phyloP scores from a whole-genome alignment of 2,113 vertebrate genomes.

The Nothocercus nigrocapillus region DNA sequence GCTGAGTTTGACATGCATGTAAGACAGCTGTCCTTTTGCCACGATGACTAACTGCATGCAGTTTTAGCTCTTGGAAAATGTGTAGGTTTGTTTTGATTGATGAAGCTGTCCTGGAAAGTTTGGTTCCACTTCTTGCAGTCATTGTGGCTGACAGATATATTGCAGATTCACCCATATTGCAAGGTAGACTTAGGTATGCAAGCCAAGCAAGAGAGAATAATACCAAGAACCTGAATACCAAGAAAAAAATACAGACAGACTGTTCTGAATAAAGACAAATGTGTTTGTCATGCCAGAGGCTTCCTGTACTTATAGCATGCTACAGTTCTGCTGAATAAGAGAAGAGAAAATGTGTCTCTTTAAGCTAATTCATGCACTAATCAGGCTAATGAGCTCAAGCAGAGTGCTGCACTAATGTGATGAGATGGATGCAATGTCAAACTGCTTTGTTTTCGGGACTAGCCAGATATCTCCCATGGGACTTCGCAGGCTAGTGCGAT shows the following conservation, averaged over 20 bases:
- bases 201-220: constrained; percentile 48
- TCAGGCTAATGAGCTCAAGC: neutral
- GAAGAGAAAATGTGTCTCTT: neutral
- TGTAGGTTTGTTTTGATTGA: constrained; percentile 52
- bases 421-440: neutral
- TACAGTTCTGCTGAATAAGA: neutral
- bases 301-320: neutral
- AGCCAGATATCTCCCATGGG: neutral
- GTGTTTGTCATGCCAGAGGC: neutral
- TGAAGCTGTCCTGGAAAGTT: constrained; percentile 58
- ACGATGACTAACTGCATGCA: neutral
- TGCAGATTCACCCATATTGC: constrained; percentile 51
- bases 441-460: neutral
- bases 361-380: neutral
- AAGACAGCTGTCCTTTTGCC: neutral
- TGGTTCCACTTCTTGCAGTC: constrained; percentile 52
- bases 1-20: neutral
- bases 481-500: neutral
- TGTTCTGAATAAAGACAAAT: neutral
- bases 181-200: constrained; percentile 43
- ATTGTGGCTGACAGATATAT: constrained; percentile 51
- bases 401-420: neutral
- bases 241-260: neutral
- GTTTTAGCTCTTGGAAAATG: constrained; percentile 7
- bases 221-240: constrained; percentile 45